phyloP scores from a whole-genome alignment of 2,113 vertebrate species.

The Pleuronectes platessa region DNA sequence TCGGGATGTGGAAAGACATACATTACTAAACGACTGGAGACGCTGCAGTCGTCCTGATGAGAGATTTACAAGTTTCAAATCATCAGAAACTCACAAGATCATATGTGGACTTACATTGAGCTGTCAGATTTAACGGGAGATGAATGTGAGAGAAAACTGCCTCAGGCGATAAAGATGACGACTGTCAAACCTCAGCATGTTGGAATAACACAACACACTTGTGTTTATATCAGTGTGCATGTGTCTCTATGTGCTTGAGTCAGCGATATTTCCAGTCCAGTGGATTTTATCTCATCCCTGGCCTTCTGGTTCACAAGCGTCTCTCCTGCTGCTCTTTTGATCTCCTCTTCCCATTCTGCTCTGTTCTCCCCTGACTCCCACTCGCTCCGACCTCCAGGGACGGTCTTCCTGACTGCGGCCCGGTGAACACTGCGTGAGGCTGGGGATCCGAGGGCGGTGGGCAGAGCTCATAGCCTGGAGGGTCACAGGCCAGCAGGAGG shows the following conservation, averaged over 20 bases:
- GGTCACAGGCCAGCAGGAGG: conserved; percentile 54
- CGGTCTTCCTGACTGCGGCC: conserved; percentile 35
- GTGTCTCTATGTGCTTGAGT: conserved; percentile 23
- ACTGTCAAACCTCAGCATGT: background rate
- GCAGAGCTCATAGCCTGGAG: conserved; percentile 44
- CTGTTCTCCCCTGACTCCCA: conserved; percentile 59
- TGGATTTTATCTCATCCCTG: conserved; percentile 57
- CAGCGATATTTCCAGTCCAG: conserved; percentile 47
- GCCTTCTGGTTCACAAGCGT: conserved; percentile 45
- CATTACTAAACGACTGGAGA: background rate
- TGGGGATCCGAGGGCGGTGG: conserved; percentile 56
- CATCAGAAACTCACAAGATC: background rate
- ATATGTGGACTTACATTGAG: conserved; percentile 10
- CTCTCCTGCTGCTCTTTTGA: conserved; percentile 67
- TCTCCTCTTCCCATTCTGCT: conserved; percentile 50
- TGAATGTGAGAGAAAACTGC: conserved; percentile 12
- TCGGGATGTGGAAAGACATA: background rate
- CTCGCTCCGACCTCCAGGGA: conserved; percentile 65
- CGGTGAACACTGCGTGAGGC: conserved; percentile 48
- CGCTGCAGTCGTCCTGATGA: background rate
- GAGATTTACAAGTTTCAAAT: conserved; percentile 9
- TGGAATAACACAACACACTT: conserved; percentile 12
- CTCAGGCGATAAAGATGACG: conserved; percentile 27
- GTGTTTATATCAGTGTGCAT: background rate
- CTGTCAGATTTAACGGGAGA: conserved; percentile 3